Percentiles rank a stretch among this genome's conserved stretches.
Conservation (phyloP, 64 coral and sea anemone species). For the Montipora cactus region DNA sequence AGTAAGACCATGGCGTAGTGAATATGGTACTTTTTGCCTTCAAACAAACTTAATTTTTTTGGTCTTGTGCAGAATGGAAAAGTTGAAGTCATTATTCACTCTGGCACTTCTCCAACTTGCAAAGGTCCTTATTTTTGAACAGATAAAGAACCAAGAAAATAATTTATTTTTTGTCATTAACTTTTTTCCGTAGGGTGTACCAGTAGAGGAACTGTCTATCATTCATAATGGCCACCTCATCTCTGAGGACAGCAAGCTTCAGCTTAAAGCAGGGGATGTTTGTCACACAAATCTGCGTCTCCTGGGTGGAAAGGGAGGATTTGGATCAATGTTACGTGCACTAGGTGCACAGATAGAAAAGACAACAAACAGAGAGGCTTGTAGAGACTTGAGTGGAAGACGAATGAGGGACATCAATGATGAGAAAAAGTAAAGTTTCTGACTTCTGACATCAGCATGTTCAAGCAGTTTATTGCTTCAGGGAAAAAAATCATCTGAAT, state of each 20-base stretch:
- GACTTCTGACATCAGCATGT: not conserved
- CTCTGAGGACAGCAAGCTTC: not conserved
- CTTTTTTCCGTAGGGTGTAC: slow-evolving; percentile 7
- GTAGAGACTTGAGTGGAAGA: slow-evolving; percentile 94
- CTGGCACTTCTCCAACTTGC: too few species aligned
- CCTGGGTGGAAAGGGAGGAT: slow-evolving; percentile 93
- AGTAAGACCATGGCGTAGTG: too few species aligned
- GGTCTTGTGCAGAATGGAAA: too few species aligned
- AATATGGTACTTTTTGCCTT: too few species aligned
- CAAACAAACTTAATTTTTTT: too few species aligned
- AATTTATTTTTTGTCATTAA: too few species aligned
- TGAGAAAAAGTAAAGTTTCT: slow-evolving; percentile 91
- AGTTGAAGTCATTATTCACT: too few species aligned
- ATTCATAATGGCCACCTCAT: slow-evolving; percentile 56
- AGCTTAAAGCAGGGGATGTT: slow-evolving; percentile 67
- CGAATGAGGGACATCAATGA: slow-evolving; percentile 99
- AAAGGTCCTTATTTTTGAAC: too few species aligned
- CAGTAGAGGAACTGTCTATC: slow-evolving; percentile 42
- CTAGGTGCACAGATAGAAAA: slow-evolving; percentile 99
- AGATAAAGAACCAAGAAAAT: too few species aligned
- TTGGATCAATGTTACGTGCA: slow-evolving; percentile 97
- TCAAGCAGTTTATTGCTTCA: too few species aligned
- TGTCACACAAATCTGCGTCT: slow-evolving; percentile 53
- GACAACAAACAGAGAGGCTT: slow-evolving; percentile 98
- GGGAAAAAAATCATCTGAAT: too few species aligned